phyloP scores from a whole-genome alignment of 2,113 vertebrate species.

The Rhodinocichla rosea region DNA sequence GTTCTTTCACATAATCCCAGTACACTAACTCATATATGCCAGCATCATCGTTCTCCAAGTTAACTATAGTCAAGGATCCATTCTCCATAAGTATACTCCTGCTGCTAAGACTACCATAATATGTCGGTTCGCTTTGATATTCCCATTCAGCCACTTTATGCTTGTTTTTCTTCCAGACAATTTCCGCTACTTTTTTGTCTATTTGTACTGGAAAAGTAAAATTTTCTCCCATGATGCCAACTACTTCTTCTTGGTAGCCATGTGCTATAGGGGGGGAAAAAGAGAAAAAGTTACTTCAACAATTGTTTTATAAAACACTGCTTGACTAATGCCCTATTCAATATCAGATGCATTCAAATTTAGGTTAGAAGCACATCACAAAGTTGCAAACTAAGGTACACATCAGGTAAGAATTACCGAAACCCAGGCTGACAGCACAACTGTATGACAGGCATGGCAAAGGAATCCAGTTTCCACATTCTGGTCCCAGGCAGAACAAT shows the following conservation, averaged over 20 bases:
- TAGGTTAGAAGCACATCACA: neutral
- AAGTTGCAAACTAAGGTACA: neutral
- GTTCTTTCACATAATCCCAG: accelerated
- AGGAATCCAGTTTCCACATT: neutral
- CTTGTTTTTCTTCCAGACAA: neutral
- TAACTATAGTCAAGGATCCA: neutral
- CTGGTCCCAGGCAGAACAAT: neutral
- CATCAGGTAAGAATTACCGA: neutral
- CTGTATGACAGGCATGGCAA: accelerated
- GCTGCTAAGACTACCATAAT: accelerated
- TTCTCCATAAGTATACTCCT: neutral
- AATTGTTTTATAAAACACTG: neutral
- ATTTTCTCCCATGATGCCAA: neutral
- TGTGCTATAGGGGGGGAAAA: neutral
- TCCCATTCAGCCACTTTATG: constrained; percentile 1
- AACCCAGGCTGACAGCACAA: neutral
- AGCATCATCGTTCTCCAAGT: neutral
- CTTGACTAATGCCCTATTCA: neutral
- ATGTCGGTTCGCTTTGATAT: accelerated
- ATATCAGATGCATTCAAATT: neutral
- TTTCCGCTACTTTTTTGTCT: neutral
- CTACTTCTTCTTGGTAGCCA: neutral
- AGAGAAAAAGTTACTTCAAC: neutral
- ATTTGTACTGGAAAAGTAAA: constrained; percentile 10
- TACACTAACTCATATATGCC: neutral